Conservation (phyloP, 1,140 invertebrate species). For the Heliconius himera region DNA sequence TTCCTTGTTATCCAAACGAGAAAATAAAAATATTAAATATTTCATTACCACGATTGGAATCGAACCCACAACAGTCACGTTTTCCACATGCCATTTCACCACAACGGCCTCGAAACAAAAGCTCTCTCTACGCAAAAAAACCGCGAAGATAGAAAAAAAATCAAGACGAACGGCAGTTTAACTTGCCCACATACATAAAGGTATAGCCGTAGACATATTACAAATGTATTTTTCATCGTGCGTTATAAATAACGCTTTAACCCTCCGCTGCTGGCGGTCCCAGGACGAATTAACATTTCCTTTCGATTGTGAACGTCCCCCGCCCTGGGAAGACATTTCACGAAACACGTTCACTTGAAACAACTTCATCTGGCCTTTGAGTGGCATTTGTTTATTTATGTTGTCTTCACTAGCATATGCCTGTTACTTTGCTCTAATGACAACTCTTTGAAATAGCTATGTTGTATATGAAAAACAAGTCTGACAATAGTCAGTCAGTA, state of each 20-base stretch:
- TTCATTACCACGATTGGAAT: too few species aligned
- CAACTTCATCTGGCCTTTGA: constrained; percentile 21
- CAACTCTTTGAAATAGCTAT: too few species aligned
- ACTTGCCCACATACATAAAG: background rate
- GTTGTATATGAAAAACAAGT: too few species aligned
- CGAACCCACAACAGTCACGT: too few species aligned
- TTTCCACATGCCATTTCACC: too few species aligned
- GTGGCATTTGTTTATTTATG: constrained; percentile 17
- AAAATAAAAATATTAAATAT: too few species aligned
- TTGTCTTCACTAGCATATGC: background rate
- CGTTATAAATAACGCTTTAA: constrained; percentile 49
- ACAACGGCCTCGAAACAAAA: too few species aligned
- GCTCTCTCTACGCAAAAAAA: too few species aligned
- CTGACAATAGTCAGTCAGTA: too few species aligned
- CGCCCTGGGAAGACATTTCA: constrained; percentile 11
- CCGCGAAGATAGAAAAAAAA: background rate
- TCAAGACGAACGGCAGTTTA: background rate
- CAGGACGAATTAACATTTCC: constrained; percentile 57
- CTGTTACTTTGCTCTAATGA: too few species aligned
- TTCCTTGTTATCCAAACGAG: too few species aligned
- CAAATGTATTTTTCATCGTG: constrained; percentile 49
- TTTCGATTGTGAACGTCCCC: constrained; percentile 31
- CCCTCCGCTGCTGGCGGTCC: constrained; percentile 42
- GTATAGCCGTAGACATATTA: constrained; percentile 28
- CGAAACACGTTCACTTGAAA: constrained; percentile 23